Conservation (phyloP, 1,140 invertebrate genomes). For the Thaumetopoea pityocampa region DNA sequence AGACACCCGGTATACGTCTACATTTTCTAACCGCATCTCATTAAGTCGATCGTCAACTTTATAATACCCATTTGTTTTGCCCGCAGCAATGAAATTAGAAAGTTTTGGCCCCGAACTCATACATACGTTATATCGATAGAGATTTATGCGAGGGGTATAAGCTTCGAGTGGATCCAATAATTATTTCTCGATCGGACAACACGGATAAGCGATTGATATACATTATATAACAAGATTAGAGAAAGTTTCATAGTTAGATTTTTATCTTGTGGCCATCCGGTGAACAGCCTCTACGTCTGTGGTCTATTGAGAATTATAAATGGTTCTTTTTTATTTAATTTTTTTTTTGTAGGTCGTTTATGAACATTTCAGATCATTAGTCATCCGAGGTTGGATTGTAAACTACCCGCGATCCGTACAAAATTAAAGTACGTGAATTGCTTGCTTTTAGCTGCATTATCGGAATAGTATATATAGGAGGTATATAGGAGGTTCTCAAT, state of each 20-base stretch:
- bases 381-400: no score
- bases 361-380: no score
- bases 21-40: slow-evolving; percentile 2
- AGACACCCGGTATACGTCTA: no score
- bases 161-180: slow-evolving; percentile 37
- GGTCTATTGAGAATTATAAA: background rate
- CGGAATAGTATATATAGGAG: no score
- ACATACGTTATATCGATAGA: slow-evolving; percentile 52
- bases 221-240: slow-evolving; percentile 9
- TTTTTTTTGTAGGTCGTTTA: no score
- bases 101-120: slow-evolving; percentile 48
- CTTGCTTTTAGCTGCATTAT: no score
- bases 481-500: no score
- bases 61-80: slow-evolving; percentile 61
- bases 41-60: slow-evolving; percentile 41
- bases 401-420: no score
- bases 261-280: slow-evolving; percentile 14
- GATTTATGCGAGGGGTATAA: slow-evolving; percentile 55
- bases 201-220: slow-evolving; percentile 14
- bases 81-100: slow-evolving; percentile 65
- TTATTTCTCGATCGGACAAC: slow-evolving; percentile 46
- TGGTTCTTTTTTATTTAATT: slow-evolving; percentile 6
- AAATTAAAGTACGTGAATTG: no score
- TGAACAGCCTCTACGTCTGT: background rate
- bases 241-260: slow-evolving; percentile 12